These are phyloP conservation scores for Leptodactylus fuscus DNA, from an alignment of 2,113 vertebrate genomes.

Conservation along the genomic window DNA sequence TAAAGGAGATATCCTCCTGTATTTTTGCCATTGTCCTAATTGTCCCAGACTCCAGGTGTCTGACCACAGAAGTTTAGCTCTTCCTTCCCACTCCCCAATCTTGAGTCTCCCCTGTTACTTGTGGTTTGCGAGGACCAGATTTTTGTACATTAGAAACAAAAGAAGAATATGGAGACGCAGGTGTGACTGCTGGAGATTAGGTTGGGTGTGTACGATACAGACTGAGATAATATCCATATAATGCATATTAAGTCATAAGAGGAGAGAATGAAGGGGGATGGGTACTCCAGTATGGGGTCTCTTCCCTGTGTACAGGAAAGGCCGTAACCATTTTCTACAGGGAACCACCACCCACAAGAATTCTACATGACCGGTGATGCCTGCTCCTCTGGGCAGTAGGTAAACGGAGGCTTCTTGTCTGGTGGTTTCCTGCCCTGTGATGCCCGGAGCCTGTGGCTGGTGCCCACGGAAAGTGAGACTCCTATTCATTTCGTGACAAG, in stretches of 20 bases:
- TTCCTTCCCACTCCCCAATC: not conserved
- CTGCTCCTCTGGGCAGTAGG: not conserved
- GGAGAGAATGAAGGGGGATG: too few species aligned
- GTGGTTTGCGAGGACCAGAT: not conserved
- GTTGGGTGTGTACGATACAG: not conserved
- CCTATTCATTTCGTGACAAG: not conserved
- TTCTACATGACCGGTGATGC: not conserved
- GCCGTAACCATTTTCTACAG: not conserved
- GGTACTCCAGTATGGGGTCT: not conserved
- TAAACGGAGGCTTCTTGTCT: not conserved
- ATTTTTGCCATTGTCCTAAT: not conserved
- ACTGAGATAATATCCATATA: too few species aligned
- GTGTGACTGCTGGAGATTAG: not conserved
- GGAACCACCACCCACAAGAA: not conserved
- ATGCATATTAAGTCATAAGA: too few species aligned
- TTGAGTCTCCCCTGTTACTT: not conserved
- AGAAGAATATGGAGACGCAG: not conserved
- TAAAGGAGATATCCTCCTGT: not conserved
- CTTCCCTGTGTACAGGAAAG: not conserved
- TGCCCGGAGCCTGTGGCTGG: not conserved
- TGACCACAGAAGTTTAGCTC: not conserved
- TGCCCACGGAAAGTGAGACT: not conserved
- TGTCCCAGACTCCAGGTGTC: not conserved
- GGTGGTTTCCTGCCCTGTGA: slow-evolving; percentile 13
- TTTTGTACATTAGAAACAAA: not conserved